These are phyloP conservation scores for Pampus argenteus DNA, from an alignment of 2,797 vertebrate species.

Conservation along the genomic window DNA sequence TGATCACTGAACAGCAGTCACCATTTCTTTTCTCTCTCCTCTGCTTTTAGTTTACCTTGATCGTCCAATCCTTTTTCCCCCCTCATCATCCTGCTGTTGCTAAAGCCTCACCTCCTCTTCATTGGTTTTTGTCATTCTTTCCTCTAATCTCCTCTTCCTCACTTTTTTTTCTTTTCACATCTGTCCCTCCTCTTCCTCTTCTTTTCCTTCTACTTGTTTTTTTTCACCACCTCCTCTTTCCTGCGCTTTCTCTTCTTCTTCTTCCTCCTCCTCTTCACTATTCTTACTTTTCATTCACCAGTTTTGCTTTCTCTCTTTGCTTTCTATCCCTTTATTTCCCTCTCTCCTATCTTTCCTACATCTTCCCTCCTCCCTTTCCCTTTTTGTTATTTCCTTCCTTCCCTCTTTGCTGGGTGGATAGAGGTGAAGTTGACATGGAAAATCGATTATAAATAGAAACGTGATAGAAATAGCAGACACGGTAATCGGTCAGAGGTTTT, in stretches of 20 bases:
- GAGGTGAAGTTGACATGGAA: not conserved
- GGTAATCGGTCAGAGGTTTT: not conserved
- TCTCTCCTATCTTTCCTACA: not conserved
- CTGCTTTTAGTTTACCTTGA: not conserved
- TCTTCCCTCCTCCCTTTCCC: too few species aligned
- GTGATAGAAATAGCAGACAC: not conserved
- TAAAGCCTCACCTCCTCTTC: not conserved
- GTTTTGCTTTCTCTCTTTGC: not conserved
- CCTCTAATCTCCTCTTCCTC: not conserved
- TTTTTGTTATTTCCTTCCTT: too few species aligned
- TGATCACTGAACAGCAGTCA: slow-evolving; percentile 60
- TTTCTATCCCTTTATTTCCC: not conserved
- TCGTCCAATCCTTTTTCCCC: not conserved
- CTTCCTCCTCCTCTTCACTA: not conserved
- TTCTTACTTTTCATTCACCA: not conserved
- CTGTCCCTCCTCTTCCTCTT: not conserved
- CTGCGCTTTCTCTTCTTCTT: not conserved
- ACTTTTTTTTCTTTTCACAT: not conserved
- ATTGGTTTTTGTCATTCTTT: not conserved
- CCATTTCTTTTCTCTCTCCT: slow-evolving; percentile 18
- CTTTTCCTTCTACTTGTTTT: too few species aligned
- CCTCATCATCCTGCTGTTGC: slow-evolving; percentile 41
- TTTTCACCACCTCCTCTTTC: too few species aligned
- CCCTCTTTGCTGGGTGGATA: not conserved
- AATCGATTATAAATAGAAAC: not conserved